These are phyloP conservation scores for Yasuhikotakia modesta DNA, from an alignment of 2,797 vertebrate genomes.

Conservation along the genomic window DNA sequence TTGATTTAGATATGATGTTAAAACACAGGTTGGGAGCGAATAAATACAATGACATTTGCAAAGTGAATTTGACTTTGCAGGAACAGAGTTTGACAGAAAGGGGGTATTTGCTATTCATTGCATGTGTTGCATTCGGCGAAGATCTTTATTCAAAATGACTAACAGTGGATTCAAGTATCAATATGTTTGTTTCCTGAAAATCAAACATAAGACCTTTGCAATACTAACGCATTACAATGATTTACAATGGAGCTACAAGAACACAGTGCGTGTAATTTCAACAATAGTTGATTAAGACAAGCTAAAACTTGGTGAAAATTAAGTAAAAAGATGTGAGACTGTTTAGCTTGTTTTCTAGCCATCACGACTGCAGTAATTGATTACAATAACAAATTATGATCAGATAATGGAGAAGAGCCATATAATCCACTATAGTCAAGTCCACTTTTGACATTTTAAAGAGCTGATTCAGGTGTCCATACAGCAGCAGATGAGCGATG, in stretches of 20 bases:
- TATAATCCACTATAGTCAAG: neutral
- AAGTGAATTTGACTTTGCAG: neutral
- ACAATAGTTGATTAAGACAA: neutral
- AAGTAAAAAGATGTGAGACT: neutral
- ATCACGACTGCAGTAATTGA: neutral
- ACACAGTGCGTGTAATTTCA: neutral
- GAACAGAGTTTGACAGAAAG: neutral
- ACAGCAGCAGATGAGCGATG: neutral
- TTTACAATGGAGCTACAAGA: neutral
- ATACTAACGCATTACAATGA: neutral
- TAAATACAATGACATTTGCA: neutral
- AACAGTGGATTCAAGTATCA: neutral
- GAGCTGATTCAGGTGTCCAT: neutral
- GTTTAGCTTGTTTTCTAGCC: neutral
- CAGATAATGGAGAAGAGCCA: neutral
- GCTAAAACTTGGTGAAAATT: no score
- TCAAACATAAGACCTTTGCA: neutral
- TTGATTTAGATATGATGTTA: conserved; percentile 38
- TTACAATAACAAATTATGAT: neutral
- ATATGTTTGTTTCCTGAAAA: neutral
- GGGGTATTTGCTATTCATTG: neutral
- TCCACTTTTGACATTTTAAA: neutral
- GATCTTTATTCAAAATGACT: neutral
- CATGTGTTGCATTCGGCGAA: conserved; percentile 6
- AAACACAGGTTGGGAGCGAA: conserved; percentile 1